Percentiles rank a stretch among this genome's conserved stretches.
phyloP scores from a whole-genome alignment of 2,797 vertebrate species.

The Gambelia wislizenii region DNA sequence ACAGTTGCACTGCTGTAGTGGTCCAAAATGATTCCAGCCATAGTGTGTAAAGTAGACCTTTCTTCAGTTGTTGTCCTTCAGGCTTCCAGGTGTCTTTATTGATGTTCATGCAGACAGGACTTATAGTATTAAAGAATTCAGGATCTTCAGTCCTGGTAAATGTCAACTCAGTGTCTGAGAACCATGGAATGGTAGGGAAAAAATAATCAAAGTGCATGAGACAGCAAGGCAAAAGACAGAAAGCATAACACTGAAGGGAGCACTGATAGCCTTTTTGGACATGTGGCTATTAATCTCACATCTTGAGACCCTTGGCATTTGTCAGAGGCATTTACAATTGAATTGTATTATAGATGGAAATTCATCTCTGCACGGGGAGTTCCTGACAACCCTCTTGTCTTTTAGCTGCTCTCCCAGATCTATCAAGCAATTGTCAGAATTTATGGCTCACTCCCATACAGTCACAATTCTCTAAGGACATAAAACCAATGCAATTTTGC shows the following conservation, averaged over 20 bases:
- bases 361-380: background rate
- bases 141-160: background rate
- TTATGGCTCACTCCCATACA: constrained; percentile 7
- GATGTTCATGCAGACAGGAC: background rate
- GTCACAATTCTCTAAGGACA: constrained; percentile 1
- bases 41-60: background rate
- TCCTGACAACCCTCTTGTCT: constrained; percentile 4
- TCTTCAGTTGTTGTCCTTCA: background rate
- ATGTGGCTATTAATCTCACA: constrained; percentile 20
- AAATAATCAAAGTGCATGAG: background rate
- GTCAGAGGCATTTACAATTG: constrained; percentile 24
- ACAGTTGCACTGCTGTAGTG: too few relatives aligned
- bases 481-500: constrained; percentile 7
- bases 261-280: constrained; percentile 5
- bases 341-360: constrained; percentile 30
- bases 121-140: background rate
- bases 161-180: background rate
- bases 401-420: constrained; percentile 19
- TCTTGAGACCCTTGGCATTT: constrained; percentile 17
- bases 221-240: background rate
- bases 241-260: background rate
- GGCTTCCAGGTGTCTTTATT: background rate
- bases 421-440: constrained; percentile 36
- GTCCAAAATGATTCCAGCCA: too few relatives aligned
- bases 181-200: background rate